Evolutionary conservation across 2,113 vertebrate genomes (phyloP).

Genomic region (Aplodontia rufa): DNA sequence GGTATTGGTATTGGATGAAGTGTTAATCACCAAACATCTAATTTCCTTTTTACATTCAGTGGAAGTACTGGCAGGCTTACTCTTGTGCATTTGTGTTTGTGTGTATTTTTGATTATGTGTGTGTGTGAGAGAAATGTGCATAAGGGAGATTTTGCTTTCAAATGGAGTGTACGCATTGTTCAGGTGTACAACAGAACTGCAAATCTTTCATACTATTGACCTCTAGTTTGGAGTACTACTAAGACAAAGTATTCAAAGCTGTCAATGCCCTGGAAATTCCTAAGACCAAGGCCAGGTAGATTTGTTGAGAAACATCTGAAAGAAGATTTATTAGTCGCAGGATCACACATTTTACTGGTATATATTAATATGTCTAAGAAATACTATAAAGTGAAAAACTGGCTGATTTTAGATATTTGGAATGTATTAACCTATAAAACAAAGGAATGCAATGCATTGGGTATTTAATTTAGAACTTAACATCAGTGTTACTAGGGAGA

Average conservation of each 20-base stretch:
- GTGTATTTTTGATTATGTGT: neutral
- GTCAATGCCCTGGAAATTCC: neutral
- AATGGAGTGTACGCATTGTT: neutral
- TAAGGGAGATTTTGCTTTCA: neutral
- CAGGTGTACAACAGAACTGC: neutral
- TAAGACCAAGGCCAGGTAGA: neutral
- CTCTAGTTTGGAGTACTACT: neutral
- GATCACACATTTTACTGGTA: neutral
- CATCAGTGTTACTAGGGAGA: neutral
- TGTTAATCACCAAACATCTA: neutral
- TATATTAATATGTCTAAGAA: neutral
- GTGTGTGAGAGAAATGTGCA: neutral
- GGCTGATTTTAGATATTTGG: slow-evolving; percentile 18
- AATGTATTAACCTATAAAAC: neutral
- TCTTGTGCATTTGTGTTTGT: neutral
- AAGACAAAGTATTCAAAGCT: neutral
- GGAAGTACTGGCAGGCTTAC: neutral
- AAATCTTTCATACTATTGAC: neutral
- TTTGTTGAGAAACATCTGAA: neutral
- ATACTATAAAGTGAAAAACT: neutral
- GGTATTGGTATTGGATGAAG: neutral
- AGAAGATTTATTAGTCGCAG: neutral
- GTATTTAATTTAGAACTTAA: neutral
- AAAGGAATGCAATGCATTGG: neutral
- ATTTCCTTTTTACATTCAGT: neutral